phyloP scores from a whole-genome alignment of 2,113 vertebrate genomes.

The Macroglossus sobrinus region DNA sequence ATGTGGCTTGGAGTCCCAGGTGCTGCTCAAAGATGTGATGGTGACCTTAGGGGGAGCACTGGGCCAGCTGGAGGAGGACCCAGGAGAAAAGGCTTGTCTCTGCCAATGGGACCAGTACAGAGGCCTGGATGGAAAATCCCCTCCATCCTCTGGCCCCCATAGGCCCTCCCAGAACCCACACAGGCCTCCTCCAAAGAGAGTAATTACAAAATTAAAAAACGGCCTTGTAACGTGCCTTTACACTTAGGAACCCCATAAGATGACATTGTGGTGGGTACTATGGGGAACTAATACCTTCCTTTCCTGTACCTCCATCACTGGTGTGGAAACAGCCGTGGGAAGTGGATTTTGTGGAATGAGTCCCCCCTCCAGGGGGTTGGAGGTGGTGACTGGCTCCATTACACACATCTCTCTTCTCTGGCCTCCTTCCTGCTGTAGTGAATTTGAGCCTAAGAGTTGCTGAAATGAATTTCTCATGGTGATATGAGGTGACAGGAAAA shows the following conservation, averaged over 20 bases:
- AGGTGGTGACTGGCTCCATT: not conserved
- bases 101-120: not conserved
- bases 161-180: not conserved
- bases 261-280: no score
- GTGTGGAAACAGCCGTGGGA: not conserved
- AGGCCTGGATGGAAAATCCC: not conserved
- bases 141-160: not conserved
- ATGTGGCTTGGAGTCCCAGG: not conserved
- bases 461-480: constrained; percentile 31
- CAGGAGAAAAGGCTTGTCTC: not conserved
- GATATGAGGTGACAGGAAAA: not conserved
- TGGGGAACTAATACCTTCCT: not conserved
- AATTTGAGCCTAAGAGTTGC: not conserved
- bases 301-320: not conserved
- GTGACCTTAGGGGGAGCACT: fast-evolving
- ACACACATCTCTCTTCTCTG: not conserved
- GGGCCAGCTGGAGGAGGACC: not conserved
- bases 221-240: not conserved
- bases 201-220: not conserved
- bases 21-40: not conserved
- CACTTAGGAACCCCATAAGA: not conserved
- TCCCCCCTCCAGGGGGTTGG: fast-evolving
- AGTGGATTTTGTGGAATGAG: not conserved
- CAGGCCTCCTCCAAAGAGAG: not conserved
- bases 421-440: not conserved